Evolutionary conservation across 2,797 vertebrate genomes (phyloP).

Genomic region (Melanotaenia boesemani): DNA sequence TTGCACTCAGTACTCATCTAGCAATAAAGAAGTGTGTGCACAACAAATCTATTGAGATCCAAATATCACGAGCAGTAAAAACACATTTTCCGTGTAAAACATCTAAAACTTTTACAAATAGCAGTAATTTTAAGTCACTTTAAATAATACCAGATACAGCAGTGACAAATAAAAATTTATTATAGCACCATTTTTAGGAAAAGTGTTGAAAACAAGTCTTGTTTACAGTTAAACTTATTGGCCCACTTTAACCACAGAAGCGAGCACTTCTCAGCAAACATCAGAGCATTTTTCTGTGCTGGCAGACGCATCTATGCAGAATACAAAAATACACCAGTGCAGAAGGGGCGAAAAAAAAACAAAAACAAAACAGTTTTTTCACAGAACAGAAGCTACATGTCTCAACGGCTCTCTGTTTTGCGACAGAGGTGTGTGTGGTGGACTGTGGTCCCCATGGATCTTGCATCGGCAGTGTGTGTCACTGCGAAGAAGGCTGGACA

Average conservation of each 20-base stretch:
- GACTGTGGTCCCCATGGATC: constrained; percentile 94
- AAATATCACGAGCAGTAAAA: constrained; percentile 14
- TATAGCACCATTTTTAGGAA: neutral
- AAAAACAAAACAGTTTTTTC: constrained; percentile 1
- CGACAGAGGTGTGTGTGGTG: constrained; percentile 89
- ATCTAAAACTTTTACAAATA: constrained; percentile 10
- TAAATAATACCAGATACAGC: constrained; percentile 11
- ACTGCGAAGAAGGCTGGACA: constrained; percentile 96
- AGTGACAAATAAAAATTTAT: constrained; percentile 9
- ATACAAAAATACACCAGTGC: constrained; percentile 42
- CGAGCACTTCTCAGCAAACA: constrained; percentile 46
- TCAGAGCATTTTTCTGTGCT: constrained; percentile 35
- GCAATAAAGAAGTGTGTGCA: constrained; percentile 2
- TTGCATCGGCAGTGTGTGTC: constrained; percentile 93
- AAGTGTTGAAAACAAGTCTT: constrained; percentile 18
- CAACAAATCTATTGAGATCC: constrained; percentile 5
- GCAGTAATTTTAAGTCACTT: constrained; percentile 20
- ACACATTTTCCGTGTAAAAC: neutral
- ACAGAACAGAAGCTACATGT: constrained; percentile 43
- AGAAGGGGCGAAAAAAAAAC: neutral
- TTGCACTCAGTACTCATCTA: constrained; percentile 4
- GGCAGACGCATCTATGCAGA: constrained; percentile 41
- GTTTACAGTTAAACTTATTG: constrained; percentile 58
- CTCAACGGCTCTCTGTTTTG: constrained; percentile 41
- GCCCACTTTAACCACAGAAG: constrained; percentile 45